Base-by-base conservation (phyloP, 2,888 invertebrate genomes). In the Caenorhabditis sp. region DNA sequence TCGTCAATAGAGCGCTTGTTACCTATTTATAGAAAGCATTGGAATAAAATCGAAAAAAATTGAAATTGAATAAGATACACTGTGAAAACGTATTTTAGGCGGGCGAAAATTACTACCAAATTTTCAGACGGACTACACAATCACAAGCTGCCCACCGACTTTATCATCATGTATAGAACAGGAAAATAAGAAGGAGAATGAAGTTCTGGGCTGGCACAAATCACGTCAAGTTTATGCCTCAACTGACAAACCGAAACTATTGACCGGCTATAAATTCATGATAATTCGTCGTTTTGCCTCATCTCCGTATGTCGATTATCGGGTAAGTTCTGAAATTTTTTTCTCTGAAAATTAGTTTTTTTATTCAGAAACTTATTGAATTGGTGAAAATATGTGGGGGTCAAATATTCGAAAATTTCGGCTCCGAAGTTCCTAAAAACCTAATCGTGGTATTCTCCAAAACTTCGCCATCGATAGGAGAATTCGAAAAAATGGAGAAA, bases 311-410 rank as follows among this genome's bases (percentile, higher is more conserved):
- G 65, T 72, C n/a, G 72, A 72, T 49, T 72, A 72, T 53, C 67
- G 64, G 43, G 71, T 70, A 21, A 26, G 14, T 36, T 36, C 23
- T 8, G 23, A 4, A 49, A 20, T 26, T 50, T 43, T 36, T 20
- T 20, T 36, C 4, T 4, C 17, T 14, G 12, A 38, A 54, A 36
- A 14, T 26, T 20, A 17, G 26, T 50, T 12, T n/a, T 36, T 64
- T 70, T 36, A 5, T 14, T 10, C 62, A 76, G 76, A 59, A 72
- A 59, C 54, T 76, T 10, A 67, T 70, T 50, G 70, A 73, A 14
- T 50, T 76, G 27, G 70, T 76, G 1, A 63, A 70, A 50, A 43
- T 65, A 4, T 70, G 76, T 36, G 67, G 70, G 23, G 76, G 76
- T 0, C 54, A 67, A 49, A 61, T 76, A 10, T 59, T 73, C 31